phyloP scores from a whole-genome alignment of 2,797 vertebrate species.

The Enoplosus armatus region DNA sequence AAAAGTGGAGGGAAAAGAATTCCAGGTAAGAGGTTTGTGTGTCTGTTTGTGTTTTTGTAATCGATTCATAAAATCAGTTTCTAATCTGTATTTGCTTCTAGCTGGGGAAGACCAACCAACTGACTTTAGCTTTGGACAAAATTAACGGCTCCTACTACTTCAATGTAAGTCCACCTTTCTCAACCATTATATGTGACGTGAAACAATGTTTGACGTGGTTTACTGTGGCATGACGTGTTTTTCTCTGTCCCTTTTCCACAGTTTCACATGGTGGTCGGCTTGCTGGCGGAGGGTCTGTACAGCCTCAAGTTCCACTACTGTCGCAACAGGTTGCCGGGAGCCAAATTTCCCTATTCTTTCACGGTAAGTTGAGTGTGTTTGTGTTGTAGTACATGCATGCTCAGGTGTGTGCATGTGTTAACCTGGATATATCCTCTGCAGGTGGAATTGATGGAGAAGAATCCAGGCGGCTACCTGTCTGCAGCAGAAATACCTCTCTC shows the following conservation, averaged over 20 bases:
- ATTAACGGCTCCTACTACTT: slow-evolving; percentile 82
- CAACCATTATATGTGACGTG: neutral
- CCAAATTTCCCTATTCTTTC: slow-evolving; percentile 77
- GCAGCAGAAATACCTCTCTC: slow-evolving; percentile 89
- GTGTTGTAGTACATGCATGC: neutral
- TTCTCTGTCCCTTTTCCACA: slow-evolving; percentile 48
- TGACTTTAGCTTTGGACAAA: slow-evolving; percentile 73
- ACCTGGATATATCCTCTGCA: slow-evolving; percentile 50
- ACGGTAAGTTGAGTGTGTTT: slow-evolving; percentile 74
- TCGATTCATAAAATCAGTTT: neutral
- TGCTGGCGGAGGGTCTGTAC: slow-evolving; percentile 84
- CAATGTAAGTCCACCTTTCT: slow-evolving; percentile 77
- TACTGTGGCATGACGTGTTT: neutral
- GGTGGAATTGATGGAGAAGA: slow-evolving; percentile 86
- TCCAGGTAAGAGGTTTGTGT: slow-evolving; percentile 31
- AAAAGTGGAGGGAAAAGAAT: neutral
- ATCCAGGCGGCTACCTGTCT: slow-evolving; percentile 85
- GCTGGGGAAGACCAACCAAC: slow-evolving; percentile 51
- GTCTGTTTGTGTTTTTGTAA: neutral
- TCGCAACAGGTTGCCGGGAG: slow-evolving; percentile 41
- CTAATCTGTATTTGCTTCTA: slow-evolving; percentile 44
- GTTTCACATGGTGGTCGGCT: slow-evolving; percentile 84
- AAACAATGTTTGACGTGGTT: neutral
- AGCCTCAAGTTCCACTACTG: slow-evolving; percentile 89
- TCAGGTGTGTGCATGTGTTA: neutral